Evolutionary conservation across 2,888 invertebrate species (phyloP).

Genomic region (Tanytarsus gracilentus): DNA sequence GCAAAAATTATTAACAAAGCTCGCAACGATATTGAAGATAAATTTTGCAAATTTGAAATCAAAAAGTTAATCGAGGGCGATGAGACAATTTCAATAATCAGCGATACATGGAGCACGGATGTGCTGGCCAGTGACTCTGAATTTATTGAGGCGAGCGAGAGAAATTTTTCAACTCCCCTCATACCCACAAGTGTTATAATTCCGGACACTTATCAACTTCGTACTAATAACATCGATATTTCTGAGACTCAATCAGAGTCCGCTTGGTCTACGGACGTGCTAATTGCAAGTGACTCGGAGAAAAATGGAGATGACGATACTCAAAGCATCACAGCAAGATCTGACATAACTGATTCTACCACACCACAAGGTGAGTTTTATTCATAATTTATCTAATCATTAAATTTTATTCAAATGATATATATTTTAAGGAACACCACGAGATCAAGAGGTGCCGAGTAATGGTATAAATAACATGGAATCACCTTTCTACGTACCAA

Average conservation of each 20-base stretch:
- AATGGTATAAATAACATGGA: conserved; percentile 32
- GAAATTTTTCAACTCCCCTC: conserved; percentile 45
- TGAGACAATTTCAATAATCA: conserved; percentile 93
- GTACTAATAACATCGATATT: conserved; percentile 53
- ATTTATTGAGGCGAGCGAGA: conserved; percentile 71
- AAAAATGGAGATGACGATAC: conserved; percentile 68
- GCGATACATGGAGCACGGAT: conserved; percentile 98
- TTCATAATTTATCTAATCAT: too few relatives aligned
- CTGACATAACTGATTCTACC: conserved; percentile 53
- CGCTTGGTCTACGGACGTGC: conserved; percentile 96
- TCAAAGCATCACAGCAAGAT: conserved; percentile 59
- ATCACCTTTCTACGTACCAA: conserved; percentile 34
- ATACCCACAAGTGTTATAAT: conserved; percentile 43
- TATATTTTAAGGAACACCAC: too few relatives aligned
- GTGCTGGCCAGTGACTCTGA: conserved; percentile 95
- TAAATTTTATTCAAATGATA: too few relatives aligned
- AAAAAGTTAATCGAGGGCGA: conserved; percentile 73
- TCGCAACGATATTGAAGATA: conserved; percentile 92
- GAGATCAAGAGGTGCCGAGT: conserved; percentile 30
- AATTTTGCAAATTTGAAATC: conserved; percentile 97
- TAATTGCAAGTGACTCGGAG: conserved; percentile 79
- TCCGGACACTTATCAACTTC: conserved; percentile 43
- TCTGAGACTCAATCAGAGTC: conserved; percentile 91
- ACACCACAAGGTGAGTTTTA: conserved; percentile 30
- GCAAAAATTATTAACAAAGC: conserved; percentile 67